A percentile compares a stretch with the other conserved stretches of the same genome.
phyloP scores from a whole-genome alignment of 2,888 invertebrate species.

The Pachliopta kotzebuea region DNA sequence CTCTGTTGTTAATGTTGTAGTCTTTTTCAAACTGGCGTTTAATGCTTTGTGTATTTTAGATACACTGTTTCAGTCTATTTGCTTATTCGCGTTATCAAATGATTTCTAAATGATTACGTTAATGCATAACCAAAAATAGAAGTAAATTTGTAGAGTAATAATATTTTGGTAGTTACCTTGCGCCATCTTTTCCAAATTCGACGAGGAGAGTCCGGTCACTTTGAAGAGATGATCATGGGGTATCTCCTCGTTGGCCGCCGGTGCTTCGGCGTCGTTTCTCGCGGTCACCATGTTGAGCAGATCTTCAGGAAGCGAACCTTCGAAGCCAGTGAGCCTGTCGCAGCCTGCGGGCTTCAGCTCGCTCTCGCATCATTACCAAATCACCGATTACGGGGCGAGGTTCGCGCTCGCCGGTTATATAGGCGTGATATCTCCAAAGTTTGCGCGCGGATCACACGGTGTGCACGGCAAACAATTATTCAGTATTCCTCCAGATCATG shows the following conservation, averaged over 20 bases:
- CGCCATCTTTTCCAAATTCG: constrained; percentile 65
- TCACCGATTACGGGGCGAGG: constrained; percentile 33
- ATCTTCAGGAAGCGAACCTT: not conserved
- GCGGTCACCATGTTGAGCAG: constrained; percentile 45
- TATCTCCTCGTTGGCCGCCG: constrained; percentile 53
- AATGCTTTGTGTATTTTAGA: too few relatives aligned
- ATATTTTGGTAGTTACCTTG: constrained; percentile 49
- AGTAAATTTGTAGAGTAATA: too few relatives aligned
- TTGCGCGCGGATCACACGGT: constrained; percentile 46
- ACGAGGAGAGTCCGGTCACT: constrained; percentile 66
- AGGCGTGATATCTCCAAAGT: constrained; percentile 44
- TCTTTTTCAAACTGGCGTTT: too few relatives aligned
- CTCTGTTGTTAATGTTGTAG: too few relatives aligned
- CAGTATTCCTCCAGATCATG: constrained; percentile 45
- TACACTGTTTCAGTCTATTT: too few relatives aligned
- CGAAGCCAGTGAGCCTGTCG: not conserved
- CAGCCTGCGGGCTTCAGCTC: not conserved
- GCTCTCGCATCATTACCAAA: constrained; percentile 31
- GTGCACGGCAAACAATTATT: constrained; percentile 43
- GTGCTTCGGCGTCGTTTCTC: constrained; percentile 49
- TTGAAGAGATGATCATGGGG: constrained; percentile 67
- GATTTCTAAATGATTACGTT: too few relatives aligned
- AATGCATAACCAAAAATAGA: too few relatives aligned
- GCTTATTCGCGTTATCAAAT: too few relatives aligned
- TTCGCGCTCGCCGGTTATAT: constrained; percentile 36